Conservation (phyloP, 2,888 invertebrate species). For the Agrotis puta region DNA sequence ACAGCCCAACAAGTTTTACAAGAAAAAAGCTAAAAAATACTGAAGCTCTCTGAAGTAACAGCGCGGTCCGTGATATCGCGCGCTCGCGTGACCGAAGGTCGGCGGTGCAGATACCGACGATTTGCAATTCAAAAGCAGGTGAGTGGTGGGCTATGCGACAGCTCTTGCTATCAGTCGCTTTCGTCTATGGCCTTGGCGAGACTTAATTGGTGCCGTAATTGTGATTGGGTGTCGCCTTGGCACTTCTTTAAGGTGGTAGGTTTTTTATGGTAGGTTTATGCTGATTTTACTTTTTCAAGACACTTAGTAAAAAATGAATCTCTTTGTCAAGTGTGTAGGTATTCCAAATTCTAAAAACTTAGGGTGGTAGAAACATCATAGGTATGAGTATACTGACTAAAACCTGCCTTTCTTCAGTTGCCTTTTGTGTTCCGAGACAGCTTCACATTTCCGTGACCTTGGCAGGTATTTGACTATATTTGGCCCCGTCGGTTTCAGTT, state of each 20-base stretch:
- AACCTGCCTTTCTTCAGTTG: too few species aligned
- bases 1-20: constrained; percentile 18
- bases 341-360: too few species aligned
- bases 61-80: constrained; percentile 72
- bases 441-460: too few species aligned
- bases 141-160: constrained; percentile 71
- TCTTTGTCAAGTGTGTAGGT: too few species aligned
- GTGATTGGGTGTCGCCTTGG: constrained; percentile 57
- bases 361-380: too few species aligned
- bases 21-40: constrained; percentile 45
- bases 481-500: too few species aligned
- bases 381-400: too few species aligned
- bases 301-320: neutral
- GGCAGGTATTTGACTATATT: too few species aligned
- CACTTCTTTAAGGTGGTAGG: constrained; percentile 40
- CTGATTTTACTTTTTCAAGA: neutral
- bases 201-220: constrained; percentile 69
- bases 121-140: constrained; percentile 74
- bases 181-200: constrained; percentile 60
- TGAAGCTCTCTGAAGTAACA: constrained; percentile 59
- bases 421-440: too few species aligned
- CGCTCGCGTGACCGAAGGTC: constrained; percentile 75
- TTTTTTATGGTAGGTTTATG: neutral
- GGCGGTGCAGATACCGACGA: constrained; percentile 70
- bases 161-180: constrained; percentile 66